These are phyloP conservation scores for Ochropacha duplaris DNA, from an alignment of 2,888 invertebrate species.

Conservation along the genomic window DNA sequence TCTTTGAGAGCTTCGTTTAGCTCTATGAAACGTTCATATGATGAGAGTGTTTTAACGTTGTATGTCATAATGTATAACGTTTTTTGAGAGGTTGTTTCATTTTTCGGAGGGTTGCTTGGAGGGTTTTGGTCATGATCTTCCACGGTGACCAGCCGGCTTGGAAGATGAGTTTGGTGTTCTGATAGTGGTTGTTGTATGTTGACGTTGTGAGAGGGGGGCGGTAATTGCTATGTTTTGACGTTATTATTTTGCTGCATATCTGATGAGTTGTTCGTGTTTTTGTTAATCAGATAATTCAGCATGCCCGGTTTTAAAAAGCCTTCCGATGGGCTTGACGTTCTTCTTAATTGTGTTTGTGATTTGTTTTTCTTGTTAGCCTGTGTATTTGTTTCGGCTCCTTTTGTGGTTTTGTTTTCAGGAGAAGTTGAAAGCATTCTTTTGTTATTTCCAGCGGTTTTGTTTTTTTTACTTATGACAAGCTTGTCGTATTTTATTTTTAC, in stretches of 20 bases:
- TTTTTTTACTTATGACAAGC: constrained; percentile 4
- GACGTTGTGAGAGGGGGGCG: neutral
- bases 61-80: neutral
- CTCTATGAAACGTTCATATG: constrained; percentile 6
- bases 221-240: neutral
- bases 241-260: neutral
- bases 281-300: neutral
- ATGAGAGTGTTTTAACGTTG: constrained; percentile 7
- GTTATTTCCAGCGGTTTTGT: neutral
- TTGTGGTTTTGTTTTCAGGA: neutral
- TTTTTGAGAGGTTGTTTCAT: neutral
- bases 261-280: neutral
- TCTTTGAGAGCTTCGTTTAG: constrained; percentile 15
- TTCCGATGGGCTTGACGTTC: neutral
- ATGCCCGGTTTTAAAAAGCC: neutral
- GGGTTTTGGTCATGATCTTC: constrained; percentile 1
- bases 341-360: neutral
- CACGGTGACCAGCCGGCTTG: neutral
- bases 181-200: neutral
- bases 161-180: neutral
- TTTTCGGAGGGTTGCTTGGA: too few relatives aligned
- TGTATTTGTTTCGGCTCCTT: neutral
- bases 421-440: constrained; percentile 6
- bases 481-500: too few relatives aligned
- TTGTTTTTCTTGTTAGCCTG: neutral